These are phyloP conservation scores for Pseudomyrmex sp. DNA, from an alignment of 1,140 invertebrate genomes.

Conservation along the genomic window DNA sequence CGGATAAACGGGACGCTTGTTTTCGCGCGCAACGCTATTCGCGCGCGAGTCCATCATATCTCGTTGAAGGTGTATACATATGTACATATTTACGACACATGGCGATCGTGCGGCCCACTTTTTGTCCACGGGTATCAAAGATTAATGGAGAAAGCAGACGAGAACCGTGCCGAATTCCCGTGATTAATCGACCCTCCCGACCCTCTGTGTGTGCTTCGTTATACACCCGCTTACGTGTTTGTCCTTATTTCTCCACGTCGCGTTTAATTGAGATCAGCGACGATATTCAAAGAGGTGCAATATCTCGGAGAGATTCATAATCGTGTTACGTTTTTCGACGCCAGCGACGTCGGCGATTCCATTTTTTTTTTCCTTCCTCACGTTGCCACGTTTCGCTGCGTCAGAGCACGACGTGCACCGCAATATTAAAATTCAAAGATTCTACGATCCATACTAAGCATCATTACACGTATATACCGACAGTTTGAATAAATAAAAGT, in stretches of 20 bases:
- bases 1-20: conserved; percentile 50
- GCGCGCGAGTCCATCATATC: neutral
- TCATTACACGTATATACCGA: neutral
- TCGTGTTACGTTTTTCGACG: conserved; percentile 38
- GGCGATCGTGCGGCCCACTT: conserved; percentile 45
- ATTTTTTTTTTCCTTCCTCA: conserved; percentile 24
- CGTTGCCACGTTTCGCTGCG: neutral
- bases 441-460: neutral
- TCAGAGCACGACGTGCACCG: neutral
- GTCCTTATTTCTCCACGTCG: conserved; percentile 41
- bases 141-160: conserved; percentile 56
- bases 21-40: conserved; percentile 39
- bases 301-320: conserved; percentile 42
- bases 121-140: conserved; percentile 43
- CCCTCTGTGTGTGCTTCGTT: conserved; percentile 8
- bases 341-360: conserved; percentile 18
- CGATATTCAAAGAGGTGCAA: conserved; percentile 52
- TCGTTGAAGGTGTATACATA: too few relatives aligned
- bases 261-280: conserved; percentile 49
- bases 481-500: neutral
- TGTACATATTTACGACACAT: neutral
- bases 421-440: neutral
- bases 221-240: conserved; percentile 44
- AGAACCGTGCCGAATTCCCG: conserved; percentile 46
- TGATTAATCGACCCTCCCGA: conserved; percentile 43